Conservation (phyloP, 53 echinoderm and acorn worm genomes). For the Arbacia lixula region DNA sequence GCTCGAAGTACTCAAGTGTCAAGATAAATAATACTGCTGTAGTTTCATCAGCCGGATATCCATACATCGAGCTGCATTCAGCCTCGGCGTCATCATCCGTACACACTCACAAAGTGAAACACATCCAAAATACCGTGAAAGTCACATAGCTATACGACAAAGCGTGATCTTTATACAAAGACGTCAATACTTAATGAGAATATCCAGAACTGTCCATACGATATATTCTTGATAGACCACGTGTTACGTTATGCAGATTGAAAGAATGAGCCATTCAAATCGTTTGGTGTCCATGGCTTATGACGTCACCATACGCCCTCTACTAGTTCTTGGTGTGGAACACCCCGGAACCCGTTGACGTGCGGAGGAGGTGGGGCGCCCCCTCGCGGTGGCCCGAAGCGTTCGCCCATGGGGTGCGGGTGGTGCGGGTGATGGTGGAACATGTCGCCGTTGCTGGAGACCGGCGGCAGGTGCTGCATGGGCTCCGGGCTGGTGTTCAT, state of each 20-base stretch:
- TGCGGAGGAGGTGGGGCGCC: slow-evolving; percentile 45
- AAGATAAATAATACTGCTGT: no score
- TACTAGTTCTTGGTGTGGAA: slow-evolving; percentile 34
- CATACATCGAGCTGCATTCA: no score
- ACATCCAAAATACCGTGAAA: no score
- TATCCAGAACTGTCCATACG: slow-evolving; percentile 1
- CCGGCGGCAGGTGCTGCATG: slow-evolving; percentile 48
- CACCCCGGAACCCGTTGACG: slow-evolving; percentile 41
- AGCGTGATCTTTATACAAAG: no score
- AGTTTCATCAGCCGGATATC: no score
- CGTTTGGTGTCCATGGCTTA: neutral
- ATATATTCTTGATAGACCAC: slow-evolving; percentile 23
- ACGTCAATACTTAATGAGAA: no score
- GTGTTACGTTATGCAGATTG: slow-evolving; percentile 7
- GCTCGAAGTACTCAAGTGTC: no score
- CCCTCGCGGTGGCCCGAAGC: slow-evolving; percentile 50
- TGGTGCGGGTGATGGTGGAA: slow-evolving; percentile 47
- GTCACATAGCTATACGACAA: no score
- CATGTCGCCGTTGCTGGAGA: slow-evolving; percentile 40
- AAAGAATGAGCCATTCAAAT: slow-evolving; percentile 10
- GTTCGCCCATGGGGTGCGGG: slow-evolving; percentile 45
- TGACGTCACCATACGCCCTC: slow-evolving; percentile 49
- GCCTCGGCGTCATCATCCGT: no score
- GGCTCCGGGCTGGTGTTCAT: slow-evolving; percentile 50
- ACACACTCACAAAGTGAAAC: no score